phyloP scores from a whole-genome alignment of 1,140 invertebrate species.

The Neodiprion fabricii region DNA sequence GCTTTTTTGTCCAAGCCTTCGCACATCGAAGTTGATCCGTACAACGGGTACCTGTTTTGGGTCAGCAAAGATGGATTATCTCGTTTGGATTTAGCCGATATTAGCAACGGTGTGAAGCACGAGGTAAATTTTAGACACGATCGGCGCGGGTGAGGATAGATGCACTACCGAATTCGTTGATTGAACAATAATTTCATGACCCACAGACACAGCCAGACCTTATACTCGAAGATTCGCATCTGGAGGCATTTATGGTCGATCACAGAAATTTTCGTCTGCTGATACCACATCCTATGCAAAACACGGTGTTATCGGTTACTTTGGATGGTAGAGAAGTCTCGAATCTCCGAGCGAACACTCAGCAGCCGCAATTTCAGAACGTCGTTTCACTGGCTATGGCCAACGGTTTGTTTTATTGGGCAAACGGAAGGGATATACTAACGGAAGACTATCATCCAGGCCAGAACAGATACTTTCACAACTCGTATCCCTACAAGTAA shows the following conservation, averaged over 20 bases:
- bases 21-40: constrained; percentile 88
- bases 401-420: constrained; percentile 83
- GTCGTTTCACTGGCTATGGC: constrained; percentile 78
- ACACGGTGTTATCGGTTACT: constrained; percentile 81
- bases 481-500: constrained; percentile 67
- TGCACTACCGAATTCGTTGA: too few relatives aligned
- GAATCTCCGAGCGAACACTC: constrained; percentile 76
- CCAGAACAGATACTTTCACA: constrained; percentile 76
- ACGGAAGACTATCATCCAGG: constrained; percentile 75
- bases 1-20: constrained; percentile 71
- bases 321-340: constrained; percentile 79
- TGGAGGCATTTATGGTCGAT: constrained; percentile 80
- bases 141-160: constrained; percentile 25
- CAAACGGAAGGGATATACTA: constrained; percentile 75
- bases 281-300: constrained; percentile 73
- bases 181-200: not conserved
- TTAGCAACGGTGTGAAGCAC: constrained; percentile 71
- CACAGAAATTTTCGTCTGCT: constrained; percentile 82
- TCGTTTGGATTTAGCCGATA: constrained; percentile 77
- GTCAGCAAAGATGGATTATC: constrained; percentile 73
- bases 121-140: constrained; percentile 59
- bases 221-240: constrained; percentile 66
- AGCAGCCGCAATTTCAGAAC: constrained; percentile 78
- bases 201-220: constrained; percentile 53
- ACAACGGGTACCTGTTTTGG: constrained; percentile 92